Evolutionary conservation across 2,888 invertebrate species (phyloP), one percentile per base, ranked within the genome.

Genomic region (Cistogaster globosa): DNA sequence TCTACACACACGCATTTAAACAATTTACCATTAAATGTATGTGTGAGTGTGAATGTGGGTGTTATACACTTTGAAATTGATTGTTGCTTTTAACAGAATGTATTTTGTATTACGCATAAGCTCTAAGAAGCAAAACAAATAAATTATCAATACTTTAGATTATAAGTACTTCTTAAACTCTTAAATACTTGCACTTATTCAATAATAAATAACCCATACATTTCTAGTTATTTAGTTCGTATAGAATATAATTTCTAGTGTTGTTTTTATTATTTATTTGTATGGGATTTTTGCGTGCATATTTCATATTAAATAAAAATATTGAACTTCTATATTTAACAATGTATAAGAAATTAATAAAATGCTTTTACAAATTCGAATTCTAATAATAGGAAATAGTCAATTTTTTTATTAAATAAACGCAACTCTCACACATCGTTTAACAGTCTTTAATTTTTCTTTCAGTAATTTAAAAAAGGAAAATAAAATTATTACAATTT

Each of bases 221-320:
- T n/a, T 14, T n/a, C 32, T 4, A 51, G 7, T 18, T 1, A 53
- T 9, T 53, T 53, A 18, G 7, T 8, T 18, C 18, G 1, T 1
- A 4, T 14, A 48, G 45, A 48, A 48, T 16, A 4, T 16, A 8
- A 71, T 18, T 26, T 36, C 26, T 32, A 7, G 20, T 63, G 55
- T 63, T 69, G 38, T 48, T 65, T 76, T 76, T 65, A 32, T 58
- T 58, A 58, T 71, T 58, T 65, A 71, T 26, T 53, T 71, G 48
- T 58, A 80, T 72, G 45, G 62, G 57, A 68, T 84, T 80, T 84
- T 76, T 80, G 84, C 84, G 80, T 84, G 80, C 42, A 51, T 2
- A 48, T 42, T 68, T 72, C 53, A 67, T 67, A 84, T 84, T 72
- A 76, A 80, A 68, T 53, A 48, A 26, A 51, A 36, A 71, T 22